phyloP scores from a whole-genome alignment of 2,797 vertebrate species.

The Urocyon cinereoargenteus region DNA sequence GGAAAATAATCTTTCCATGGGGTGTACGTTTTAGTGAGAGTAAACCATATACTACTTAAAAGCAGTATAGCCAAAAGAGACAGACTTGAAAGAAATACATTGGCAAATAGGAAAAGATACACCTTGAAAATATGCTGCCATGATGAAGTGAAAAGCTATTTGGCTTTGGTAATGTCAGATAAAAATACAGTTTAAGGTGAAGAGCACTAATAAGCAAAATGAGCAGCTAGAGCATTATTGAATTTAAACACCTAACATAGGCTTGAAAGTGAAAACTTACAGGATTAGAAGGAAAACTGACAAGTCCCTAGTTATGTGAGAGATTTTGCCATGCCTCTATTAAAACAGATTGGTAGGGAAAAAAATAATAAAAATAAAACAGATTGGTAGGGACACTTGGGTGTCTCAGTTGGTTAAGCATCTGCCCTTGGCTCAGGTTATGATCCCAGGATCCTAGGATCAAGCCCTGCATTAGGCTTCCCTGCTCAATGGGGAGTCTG shows the following conservation, averaged over 20 bases:
- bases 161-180: not conserved
- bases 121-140: not conserved
- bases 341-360: not conserved
- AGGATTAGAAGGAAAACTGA: not conserved
- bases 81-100: not conserved
- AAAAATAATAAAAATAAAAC: not conserved
- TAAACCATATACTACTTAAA: not conserved
- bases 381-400: not conserved
- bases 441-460: no score
- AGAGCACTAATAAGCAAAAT: not conserved
- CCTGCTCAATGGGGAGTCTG: no score
- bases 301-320: not conserved
- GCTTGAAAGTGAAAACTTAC: constrained; percentile 3
- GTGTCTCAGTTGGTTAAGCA: no score
- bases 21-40: not conserved
- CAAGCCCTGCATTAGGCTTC: no score
- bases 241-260: not conserved
- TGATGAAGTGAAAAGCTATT: not conserved
- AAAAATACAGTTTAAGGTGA: not conserved
- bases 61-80: not conserved
- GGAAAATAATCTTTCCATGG: not conserved
- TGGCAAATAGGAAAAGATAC: not conserved
- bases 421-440: no score
- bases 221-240: not conserved
- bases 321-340: not conserved